Conservation (phyloP, 2,797 vertebrate species). For the Anguilla pacifica region DNA sequence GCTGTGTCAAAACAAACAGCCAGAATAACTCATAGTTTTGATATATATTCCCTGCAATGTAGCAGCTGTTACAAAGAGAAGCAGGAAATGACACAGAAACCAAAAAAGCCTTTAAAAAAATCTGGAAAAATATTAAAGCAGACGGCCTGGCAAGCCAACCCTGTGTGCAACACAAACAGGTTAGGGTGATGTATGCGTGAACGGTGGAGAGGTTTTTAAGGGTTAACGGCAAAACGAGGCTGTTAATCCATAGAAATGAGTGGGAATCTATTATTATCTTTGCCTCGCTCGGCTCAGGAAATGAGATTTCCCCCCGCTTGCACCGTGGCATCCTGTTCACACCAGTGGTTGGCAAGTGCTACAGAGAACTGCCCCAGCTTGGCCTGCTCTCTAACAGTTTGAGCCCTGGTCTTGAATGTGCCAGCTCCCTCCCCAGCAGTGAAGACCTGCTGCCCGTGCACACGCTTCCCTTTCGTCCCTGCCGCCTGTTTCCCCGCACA, state of each 20-base stretch:
- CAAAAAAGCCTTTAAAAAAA: background rate
- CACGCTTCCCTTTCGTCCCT: background rate
- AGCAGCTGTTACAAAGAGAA: too few species aligned
- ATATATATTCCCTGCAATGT: background rate
- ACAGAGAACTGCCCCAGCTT: background rate
- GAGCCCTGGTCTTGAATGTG: background rate
- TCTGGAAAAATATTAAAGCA: background rate
- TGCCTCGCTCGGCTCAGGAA: background rate
- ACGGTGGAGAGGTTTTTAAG: background rate
- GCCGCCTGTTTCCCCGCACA: background rate
- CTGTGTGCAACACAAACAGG: background rate
- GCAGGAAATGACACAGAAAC: background rate
- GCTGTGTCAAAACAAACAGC: background rate
- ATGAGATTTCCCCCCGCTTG: slow-evolving; percentile 10
- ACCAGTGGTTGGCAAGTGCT: slow-evolving; percentile 18
- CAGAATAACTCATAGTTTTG: background rate
- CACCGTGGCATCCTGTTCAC: slow-evolving; percentile 8
- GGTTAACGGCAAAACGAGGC: background rate
- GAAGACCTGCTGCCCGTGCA: background rate
- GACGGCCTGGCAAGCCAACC: background rate
- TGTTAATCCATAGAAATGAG: background rate
- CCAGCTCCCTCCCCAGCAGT: background rate
- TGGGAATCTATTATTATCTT: slow-evolving; percentile 18
- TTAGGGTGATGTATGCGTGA: background rate
- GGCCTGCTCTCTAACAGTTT: background rate